Base-by-base conservation (phyloP, 2,888 invertebrate genomes). In the Palloptera scutellata region DNA sequence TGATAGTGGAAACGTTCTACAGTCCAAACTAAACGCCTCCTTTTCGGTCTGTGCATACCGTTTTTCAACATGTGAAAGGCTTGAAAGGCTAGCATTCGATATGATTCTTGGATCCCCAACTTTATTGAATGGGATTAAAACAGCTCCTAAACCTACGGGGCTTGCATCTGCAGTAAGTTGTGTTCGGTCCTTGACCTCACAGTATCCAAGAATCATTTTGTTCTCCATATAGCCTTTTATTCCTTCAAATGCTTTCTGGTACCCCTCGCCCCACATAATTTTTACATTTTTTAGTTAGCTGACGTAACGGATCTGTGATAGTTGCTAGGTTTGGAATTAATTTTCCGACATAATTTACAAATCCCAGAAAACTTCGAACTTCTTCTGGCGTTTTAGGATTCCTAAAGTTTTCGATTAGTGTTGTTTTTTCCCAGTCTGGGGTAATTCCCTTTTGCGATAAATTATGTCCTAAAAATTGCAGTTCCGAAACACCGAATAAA, bases 1-100 rank as follows among this genome's bases (percentile, higher is more conserved):
- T 81, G 86, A 17, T 77, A 73, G 63, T 83, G 77, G 71, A 86
- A 86, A 64, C 77, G 75, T 62, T 81, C 78, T 8, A 83, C 77
- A 3, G 80, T 82, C 74, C 77, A 69, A 81, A 83, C 73, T 5
- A 83, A 83, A 71, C 1, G 79, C 81, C 74, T 80, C 75, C 67
- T 78, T 78, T 70, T 80, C 74, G 8, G 65, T 66, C 53, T 69
- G 55, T 2, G 62, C 61, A 53, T 65, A 65, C 53, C 45, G n/a
- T 42, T 42, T 75, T 66, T 86, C 81, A 5, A 76, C 75, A 12
- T 72, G 79, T 45, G 77, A 76, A 61, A 81, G 76, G 68, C 74
- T 83, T 72, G 73, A 75, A n/a, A n/a, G n/a, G 59, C 82, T 85
- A 0, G 82, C 84, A 72, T 81, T 85, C 1, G 78, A 76, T 42